These are phyloP conservation scores for Chondrilla cf. caribensis DNA, from an alignment of 37 sponge, comb jelly and placozoan genomes.

Conservation along the genomic window DNA sequence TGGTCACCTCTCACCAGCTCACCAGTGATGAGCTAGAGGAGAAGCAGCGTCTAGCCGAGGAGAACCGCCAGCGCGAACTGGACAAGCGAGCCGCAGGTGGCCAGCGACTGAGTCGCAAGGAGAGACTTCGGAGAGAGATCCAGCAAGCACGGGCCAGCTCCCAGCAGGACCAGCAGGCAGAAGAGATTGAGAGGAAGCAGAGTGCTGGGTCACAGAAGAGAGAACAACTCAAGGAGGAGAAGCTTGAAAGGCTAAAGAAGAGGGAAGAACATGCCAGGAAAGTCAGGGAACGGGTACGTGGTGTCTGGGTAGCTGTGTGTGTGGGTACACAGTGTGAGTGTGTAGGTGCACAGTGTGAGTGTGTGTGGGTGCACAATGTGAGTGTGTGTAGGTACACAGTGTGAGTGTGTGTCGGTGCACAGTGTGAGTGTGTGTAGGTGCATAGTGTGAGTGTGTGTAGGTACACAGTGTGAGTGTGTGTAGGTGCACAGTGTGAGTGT, in stretches of 20 bases:
- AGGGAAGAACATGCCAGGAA: slow-evolving; percentile 15
- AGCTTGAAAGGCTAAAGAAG: background rate
- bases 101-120: background rate
- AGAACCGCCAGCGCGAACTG: slow-evolving; percentile 1
- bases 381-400: too few species aligned
- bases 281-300: slow-evolving; percentile 1
- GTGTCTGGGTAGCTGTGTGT: too few species aligned
- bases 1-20: background rate
- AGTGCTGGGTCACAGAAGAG: background rate
- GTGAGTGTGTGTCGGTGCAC: too few species aligned
- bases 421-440: too few species aligned
- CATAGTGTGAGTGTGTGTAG: too few species aligned
- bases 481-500: too few species aligned
- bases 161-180: background rate
- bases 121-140: slow-evolving; percentile 15
- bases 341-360: too few species aligned
- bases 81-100: background rate
- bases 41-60: background rate
- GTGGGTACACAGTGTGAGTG: too few species aligned
- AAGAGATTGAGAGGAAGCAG: slow-evolving; percentile 2
- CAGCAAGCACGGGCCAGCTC: background rate
- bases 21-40: background rate
- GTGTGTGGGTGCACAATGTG: too few species aligned
- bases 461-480: too few species aligned
- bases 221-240: background rate